Percentiles rank a stretch among this genome's conserved stretches.
phyloP scores from a whole-genome alignment of 2,888 invertebrate species.

The Meteorus colon region DNA sequence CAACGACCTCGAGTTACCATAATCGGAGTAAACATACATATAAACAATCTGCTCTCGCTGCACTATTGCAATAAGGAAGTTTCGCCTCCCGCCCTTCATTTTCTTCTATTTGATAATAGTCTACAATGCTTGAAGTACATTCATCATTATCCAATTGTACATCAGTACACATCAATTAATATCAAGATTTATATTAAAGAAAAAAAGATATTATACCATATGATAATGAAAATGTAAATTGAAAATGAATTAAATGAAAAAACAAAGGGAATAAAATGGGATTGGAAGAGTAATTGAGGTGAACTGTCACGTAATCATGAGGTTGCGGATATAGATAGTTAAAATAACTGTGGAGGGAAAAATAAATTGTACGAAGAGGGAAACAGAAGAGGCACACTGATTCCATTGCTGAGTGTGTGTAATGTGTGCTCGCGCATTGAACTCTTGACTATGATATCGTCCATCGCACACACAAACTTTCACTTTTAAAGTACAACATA shows the following conservation, averaged over 20 bases:
- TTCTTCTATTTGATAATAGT: neutral
- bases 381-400: neutral
- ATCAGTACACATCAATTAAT: neutral
- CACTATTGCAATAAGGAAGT: neutral
- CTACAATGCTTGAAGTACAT: neutral
- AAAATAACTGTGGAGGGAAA: neutral
- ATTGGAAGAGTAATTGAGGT: neutral
- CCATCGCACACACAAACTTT: neutral
- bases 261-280: neutral
- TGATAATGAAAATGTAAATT: neutral
- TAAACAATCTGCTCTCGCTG: neutral
- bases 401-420: neutral
- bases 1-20: neutral
- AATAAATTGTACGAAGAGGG: neutral
- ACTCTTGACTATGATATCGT: neutral
- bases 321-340: neutral
- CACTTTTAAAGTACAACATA: neutral
- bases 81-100: neutral
- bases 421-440: neutral
- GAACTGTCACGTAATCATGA: neutral
- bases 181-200: neutral
- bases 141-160: too few relatives aligned
- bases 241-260: neutral
- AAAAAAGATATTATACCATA: neutral
- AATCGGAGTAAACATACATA: neutral